Base-by-base conservation (phyloP, 2,797 vertebrate genomes). In the Anas flavirostris region DNA sequence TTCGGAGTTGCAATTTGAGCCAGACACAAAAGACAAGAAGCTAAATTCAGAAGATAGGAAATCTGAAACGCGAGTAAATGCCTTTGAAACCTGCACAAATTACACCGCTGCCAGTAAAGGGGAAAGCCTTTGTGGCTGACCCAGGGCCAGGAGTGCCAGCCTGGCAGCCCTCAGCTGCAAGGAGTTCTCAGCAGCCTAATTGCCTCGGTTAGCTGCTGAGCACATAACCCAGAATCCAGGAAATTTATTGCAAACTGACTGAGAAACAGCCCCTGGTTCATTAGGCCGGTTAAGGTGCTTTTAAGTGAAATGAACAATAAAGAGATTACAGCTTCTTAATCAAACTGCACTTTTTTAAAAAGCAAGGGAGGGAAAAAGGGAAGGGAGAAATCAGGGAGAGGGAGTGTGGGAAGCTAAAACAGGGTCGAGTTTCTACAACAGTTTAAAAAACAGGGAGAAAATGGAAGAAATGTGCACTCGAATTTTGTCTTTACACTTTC, bases 11-110 rank as follows among this genome's bases (percentile, higher is more conserved):
- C 33, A 84, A 77, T 75, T 25, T 85, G 62, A 92, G 52, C 28
- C 72, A 33, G 33, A 37, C 35, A 4, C 22, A 21, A n/a, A 52
- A 67, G 48, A 82, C 31, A 83, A 90, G 43, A 73, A 70, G n/a
- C 33, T 93, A 87, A 96, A 92, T 78, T 88, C 73, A 88, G 81
- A 94, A 92, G 66, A 90, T 6, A 55, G 64, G 95, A 91, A 95
- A 88, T 83, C 46, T 87, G 86, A 96, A 94, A 79, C 0, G 22
- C 74, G 50, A 50, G 50, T 50, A 56, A 60, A 50, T 52, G 68
- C 12, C 82, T 86, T 60, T 62, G 26, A 63, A 94, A 55, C 86
- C 33, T 53, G 63, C 58, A 90, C 26, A 87, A 96, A 48, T 9
- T 17, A 82, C 85, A 73, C 28, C 43, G 50, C 12, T 78, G 64